Base-by-base conservation (phyloP, 2,888 invertebrate species). In the Eupithecia centaureata region DNA sequence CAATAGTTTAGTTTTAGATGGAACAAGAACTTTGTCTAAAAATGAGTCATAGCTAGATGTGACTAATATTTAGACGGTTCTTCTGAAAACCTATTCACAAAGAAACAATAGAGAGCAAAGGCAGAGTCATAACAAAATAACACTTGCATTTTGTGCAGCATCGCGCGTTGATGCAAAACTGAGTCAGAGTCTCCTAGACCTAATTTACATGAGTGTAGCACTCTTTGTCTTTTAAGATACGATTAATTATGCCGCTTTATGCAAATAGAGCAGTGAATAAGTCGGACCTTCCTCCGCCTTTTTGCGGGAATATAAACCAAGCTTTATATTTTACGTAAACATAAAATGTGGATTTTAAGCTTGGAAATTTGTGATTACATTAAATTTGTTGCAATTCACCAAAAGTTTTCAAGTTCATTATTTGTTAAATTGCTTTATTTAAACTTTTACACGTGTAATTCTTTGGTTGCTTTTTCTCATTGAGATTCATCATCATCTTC, bases 231-330 rank as follows among this genome's bases (percentile, higher is more conserved):
- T 87, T 89, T 82, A 88, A 90, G 85, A 91, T 88, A 86, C 88
- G 87, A 90, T 91, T 92, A 92, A 91, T 90, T 92, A 92, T 91
- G 91, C 91, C 77, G 85, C 80, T 91, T 91, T 91, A 92, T 92
- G 91, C 85, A 87, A 91, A 92, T 90, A 86, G 78, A 75, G 75
- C 77, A 80, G 82, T 82, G 87, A 84, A 84, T 84, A 82, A 80
- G 80, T 79, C 74, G 82, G 84, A 82, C 83, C 78, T 79, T 75
- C 74, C 74, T 76, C 73, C 61, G 82, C 76, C 83, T 86, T 89
- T 87, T 87, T 86, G 86, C 79, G 57, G 18, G 57, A 52, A 15
- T 27, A 52, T 27, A 52, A 27, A 22, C 12, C 22, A 22, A 57
- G 32, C 57, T 32, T 33, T 32, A 32, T 32, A 57, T 57, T 57